Conservation (phyloP, 1,140 invertebrate genomes). For the Musca domestica region DNA sequence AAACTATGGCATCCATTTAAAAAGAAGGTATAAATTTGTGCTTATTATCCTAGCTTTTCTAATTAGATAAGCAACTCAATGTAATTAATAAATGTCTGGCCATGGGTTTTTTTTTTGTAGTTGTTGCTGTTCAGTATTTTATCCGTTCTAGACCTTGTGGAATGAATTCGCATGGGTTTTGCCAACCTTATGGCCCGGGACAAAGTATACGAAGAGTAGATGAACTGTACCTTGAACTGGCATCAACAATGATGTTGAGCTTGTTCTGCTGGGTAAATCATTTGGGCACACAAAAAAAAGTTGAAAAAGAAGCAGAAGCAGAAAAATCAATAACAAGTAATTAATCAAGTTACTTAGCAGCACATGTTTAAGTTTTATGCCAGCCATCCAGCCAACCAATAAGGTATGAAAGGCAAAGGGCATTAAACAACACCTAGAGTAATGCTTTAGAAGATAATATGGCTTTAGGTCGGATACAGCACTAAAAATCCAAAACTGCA, state of each 20-base stretch:
- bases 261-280: no score
- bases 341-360: constrained; percentile 21
- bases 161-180: background rate
- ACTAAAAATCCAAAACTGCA: background rate
- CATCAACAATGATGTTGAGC: no score
- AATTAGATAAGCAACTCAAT: constrained; percentile 22
- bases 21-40: constrained; percentile 15
- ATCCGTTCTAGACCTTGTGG: background rate
- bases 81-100: constrained; percentile 22
- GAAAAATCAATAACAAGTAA: constrained; percentile 16
- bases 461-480: no score
- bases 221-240: no score
- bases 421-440: constrained; percentile 13
- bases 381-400: no score
- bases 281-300: no score
- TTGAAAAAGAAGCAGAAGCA: background rate
- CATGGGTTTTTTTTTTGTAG: background rate
- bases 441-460: constrained; percentile 11
- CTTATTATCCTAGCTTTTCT: constrained; percentile 19
- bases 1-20: background rate
- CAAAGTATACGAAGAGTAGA: no score
- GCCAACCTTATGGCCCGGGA: no score
- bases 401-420: background rate
- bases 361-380: constrained; percentile 12
- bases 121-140: background rate